These are phyloP conservation scores for Stenurella melanura DNA, from an alignment of 2,888 invertebrate species.

Conservation along the genomic window DNA sequence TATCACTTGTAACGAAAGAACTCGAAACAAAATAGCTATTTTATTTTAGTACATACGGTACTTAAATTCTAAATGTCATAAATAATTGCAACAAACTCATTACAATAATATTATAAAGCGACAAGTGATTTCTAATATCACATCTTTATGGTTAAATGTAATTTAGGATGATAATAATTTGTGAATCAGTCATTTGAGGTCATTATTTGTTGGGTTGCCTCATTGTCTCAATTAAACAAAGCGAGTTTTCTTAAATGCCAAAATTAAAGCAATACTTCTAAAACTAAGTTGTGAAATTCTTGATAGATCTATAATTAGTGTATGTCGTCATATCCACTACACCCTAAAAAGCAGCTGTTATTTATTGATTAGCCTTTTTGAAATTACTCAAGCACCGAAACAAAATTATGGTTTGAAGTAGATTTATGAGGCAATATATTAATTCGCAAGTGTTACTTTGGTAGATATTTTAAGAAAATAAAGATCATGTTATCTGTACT, in stretches of 20 bases:
- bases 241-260: not conserved
- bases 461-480: no score
- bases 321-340: not conserved
- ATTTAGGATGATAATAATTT: slow-evolving; percentile 7
- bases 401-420: not conserved
- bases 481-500: no score
- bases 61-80: not conserved
- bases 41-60: slow-evolving; percentile 7
- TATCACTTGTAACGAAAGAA: not conserved
- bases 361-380: not conserved
- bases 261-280: not conserved
- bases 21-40: not conserved
- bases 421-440: not conserved
- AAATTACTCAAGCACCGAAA: not conserved
- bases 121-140: not conserved
- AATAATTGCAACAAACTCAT: slow-evolving; percentile 6
- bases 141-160: not conserved
- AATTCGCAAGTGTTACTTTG: no score
- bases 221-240: not conserved
- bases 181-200: not conserved
- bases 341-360: not conserved
- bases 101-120: not conserved
- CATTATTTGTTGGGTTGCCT: not conserved
- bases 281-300: not conserved
- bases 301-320: not conserved